A percentile compares a stretch with the other conserved stretches of the same genome.
These are phyloP conservation scores for Pterocles gutturalis DNA, from an alignment of 2,113 vertebrate genomes.

Conservation along the genomic window DNA sequence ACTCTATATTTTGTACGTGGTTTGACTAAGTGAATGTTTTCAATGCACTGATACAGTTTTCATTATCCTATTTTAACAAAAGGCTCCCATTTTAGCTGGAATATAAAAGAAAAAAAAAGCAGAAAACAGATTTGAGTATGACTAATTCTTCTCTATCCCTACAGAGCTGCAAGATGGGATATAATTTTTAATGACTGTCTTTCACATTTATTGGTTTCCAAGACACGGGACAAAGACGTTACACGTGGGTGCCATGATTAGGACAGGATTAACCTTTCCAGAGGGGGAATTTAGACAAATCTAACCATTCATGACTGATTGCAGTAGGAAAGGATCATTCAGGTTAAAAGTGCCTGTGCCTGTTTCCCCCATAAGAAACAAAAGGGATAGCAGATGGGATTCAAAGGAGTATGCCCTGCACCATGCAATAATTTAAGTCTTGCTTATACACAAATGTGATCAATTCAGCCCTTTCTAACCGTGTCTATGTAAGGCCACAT, in stretches of 20 bases:
- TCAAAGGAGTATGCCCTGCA: background rate
- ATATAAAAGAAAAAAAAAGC: background rate
- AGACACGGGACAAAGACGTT: constrained; percentile 9
- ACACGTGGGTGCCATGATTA: background rate
- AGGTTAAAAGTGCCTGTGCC: background rate
- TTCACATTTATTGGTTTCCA: background rate
- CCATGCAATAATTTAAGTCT: background rate
- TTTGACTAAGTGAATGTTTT: background rate
- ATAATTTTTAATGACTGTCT: background rate
- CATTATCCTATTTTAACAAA: background rate
- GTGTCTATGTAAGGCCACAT: background rate
- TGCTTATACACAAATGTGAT: background rate
- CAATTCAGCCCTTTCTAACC: background rate
- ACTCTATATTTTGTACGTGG: background rate
- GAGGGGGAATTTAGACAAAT: background rate
- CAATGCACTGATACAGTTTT: background rate
- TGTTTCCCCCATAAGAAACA: background rate
- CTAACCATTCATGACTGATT: background rate
- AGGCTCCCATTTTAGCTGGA: background rate
- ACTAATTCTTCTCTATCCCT: background rate
- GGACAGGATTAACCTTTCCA: constrained; percentile 22
- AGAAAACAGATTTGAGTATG: background rate
- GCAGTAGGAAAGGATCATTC: background rate
- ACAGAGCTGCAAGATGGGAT: background rate
- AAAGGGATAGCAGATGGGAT: background rate